Evolutionary conservation across 1,140 invertebrate species (phyloP), one percentile per base, ranked within the genome.

Genomic region (Agrypnia vestita): DNA sequence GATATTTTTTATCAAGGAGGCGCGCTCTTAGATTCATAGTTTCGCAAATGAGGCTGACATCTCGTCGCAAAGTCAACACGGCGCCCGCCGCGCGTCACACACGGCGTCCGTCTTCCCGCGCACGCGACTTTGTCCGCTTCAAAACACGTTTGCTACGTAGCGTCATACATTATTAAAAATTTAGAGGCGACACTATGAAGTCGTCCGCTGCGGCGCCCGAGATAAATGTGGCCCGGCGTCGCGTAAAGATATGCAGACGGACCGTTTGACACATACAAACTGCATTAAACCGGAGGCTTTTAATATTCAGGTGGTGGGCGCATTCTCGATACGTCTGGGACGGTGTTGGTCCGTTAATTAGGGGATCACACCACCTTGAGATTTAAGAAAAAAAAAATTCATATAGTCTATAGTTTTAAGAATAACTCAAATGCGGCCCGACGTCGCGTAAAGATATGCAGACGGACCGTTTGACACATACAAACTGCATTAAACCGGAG

Each of bases 131-230:
- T 76, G 56, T 76, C 47, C 74, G 13, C 59, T 64, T 62, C 59
- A 64, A 13, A 76, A 76, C 74, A 61, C 74, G 51, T 64, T 76
- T 62, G 46, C 43, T 49, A 64, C 59, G 46, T 76, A 61, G 47
- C 74, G 62, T 76, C 74, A 76, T 64, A 76, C 74, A 64, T 76
- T 76, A 76, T 76, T 76, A 76, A 76, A 76, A 76, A 76, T 76
- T 76, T 76, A 76, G 47, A 76, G 74, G 56, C 44, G 56, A 64
- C 56, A 64, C 47, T 76, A 49, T 64, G 19, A 49, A 76, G 74
- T 76, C 51, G 55, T 56, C 49, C 53, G 51, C 55, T 11, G 55
- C 53, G 55, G 73, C 15, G 46, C 55, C 11, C n/a, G 73, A 75
- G 43, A 75, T 75, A 59, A 69, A 69, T 69, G 43, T 69, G 19